Base-by-base conservation (phyloP, 2,888 invertebrate genomes). In the Bembecia ichneumoniformis region DNA sequence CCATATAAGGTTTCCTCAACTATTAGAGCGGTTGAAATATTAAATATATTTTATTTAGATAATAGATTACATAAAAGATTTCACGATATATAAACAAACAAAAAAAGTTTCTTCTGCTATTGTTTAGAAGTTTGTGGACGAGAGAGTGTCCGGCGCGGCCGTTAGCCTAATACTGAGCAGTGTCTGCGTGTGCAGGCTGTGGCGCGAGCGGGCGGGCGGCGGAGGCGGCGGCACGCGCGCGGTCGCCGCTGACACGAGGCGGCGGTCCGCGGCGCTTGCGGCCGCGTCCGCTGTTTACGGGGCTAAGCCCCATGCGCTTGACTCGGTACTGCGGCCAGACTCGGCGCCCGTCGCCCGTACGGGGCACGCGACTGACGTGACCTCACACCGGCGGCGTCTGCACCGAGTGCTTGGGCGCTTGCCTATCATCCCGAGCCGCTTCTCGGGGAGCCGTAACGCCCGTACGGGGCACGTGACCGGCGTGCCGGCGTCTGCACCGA, bases 101-200 rank as follows among this genome's bases (percentile, higher is more conserved):
- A 28, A 28, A 28, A 28, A 43, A 14, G n/a, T 28, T 28, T 28
- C 28, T 5, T 28, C 28, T 28, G 28, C 28, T 28, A 28, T 67
- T 58, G 69, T 28, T 28, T 28, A 7, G 28, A 28, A 62, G 58
- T 50, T 56, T 56, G 53, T 55, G 50, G 52, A 46, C 52, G 49
- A 55, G 51, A 55, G 51, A 49, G 51, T 54, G 58, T 51, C 53
- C 9, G 28, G 28, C 49, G 51, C 52, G 56, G 55, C 46, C 55
- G 48, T 56, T 51, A 52, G 51, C 52, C 58, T 55, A 60, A 71
- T 54, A 68, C 67, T 79, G 74, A 80, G 68, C 63, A 60, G 64
- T 82, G 82, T 86, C 79, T 77, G 84, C 82, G 69, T 84, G 86
- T 83, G 86, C 86, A 86, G 86, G 86, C 86, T 71, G 77, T 66